Conservation (phyloP, 35 echinoderm and acorn worm genomes). For the Heliocidaris tuberculata region DNA sequence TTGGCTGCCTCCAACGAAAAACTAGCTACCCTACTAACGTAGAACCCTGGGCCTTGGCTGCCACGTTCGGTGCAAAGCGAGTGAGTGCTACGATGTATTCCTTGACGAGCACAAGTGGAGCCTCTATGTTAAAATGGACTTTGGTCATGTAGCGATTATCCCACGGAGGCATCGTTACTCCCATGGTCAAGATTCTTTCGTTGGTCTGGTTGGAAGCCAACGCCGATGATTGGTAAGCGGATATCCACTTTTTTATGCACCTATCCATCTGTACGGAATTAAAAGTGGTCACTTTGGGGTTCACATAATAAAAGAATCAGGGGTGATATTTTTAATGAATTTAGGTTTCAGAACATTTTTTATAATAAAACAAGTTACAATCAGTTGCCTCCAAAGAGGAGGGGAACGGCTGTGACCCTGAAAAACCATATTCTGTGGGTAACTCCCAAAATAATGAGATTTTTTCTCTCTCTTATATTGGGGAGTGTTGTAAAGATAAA, state of each 20-base stretch:
- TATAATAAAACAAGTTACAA: too few species aligned
- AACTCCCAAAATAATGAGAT: too few species aligned
- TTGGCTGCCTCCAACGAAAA: too few species aligned
- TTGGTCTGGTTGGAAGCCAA: slow-evolving; percentile 56
- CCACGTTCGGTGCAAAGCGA: neutral
- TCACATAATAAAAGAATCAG: neutral
- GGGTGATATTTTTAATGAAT: too few species aligned
- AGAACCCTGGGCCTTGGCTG: neutral
- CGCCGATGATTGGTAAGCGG: neutral
- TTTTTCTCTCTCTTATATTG: too few species aligned
- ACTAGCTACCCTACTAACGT: too few species aligned
- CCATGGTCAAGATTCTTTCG: slow-evolving; percentile 50
- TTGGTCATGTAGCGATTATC: slow-evolving; percentile 50
- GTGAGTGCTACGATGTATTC: slow-evolving; percentile 23
- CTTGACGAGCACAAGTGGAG: neutral
- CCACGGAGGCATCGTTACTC: slow-evolving; percentile 69
- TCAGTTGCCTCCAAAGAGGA: too few species aligned
- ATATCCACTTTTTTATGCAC: slow-evolving; percentile 50
- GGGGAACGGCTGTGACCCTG: too few species aligned
- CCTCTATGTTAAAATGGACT: slow-evolving; percentile 36
- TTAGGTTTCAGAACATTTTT: too few species aligned
- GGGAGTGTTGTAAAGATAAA: too few species aligned
- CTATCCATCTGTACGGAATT: slow-evolving; percentile 41
- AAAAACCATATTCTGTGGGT: too few species aligned
- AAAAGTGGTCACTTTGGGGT: too few species aligned